Base-by-base conservation (phyloP, 1,140 invertebrate genomes). In the Phortica variegata region DNA sequence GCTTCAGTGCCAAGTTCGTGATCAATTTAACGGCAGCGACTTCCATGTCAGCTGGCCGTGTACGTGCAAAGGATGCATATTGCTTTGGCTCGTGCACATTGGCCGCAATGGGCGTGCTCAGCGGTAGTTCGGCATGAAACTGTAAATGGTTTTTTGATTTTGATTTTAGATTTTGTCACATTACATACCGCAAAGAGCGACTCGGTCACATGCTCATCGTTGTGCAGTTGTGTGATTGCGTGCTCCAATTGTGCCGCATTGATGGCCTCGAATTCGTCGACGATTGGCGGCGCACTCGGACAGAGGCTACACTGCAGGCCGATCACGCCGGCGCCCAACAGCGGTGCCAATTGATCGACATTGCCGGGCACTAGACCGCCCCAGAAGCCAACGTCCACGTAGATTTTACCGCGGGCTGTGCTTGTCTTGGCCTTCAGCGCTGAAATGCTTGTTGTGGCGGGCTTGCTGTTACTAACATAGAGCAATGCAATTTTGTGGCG, bases 291-390 rank as follows among this genome's bases (percentile, higher is more conserved):
- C 0, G 70, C 43, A 43, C 83, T 84, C 3, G 84, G 81, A 56
- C 82, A 84, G 3, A 89, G 73, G 46, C 88, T 87, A 66, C 87
- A 88, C 75, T 88, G 88, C 45, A 89, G 86, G 3, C 87, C 87
- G 6, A 85, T 81, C 0, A 88, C 85, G 13, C 87, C 87, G 33
- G 80, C 82, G 2, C 80, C 73, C 8, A 87, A 73, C 50, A 89
- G 73, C 20, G 80, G 73, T 36, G 70, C 62, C 21, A 89, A 61
- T 16, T 86, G 82, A 59, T 80, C 74, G 0, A 8, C 17, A 16
- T 75, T 85, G 44, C 80, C 82, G 6, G 84, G 83, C 41, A 87
- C 78, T 1, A 88, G 78, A 7, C 86, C 87, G 18, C 87, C 87
- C 87, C 87, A 89, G 70, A 89, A 89, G 8, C 80, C 87, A 20